Base-by-base conservation (phyloP, 2,797 vertebrate species). In the Ptychobarbus kaznakovi region DNA sequence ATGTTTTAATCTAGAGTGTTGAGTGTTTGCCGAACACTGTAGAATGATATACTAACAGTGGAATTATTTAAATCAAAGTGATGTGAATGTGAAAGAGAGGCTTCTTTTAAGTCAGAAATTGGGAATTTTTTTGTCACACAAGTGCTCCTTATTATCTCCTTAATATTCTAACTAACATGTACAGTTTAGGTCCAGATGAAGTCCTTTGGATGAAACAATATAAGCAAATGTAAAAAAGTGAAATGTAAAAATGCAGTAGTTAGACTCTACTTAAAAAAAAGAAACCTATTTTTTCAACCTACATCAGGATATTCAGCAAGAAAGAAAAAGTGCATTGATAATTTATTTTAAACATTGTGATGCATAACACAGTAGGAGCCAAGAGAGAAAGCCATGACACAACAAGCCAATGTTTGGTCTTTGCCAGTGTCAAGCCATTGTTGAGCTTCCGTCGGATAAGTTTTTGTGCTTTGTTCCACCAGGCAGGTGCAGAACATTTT, bases 1-100 rank as follows among this genome's bases (percentile, higher is more conserved):
- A 88, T 88, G 83, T 86, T 85, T 89, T 85, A 86, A 83, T 80
- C 46, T 76, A 77, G 25, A 61, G 68, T 42, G 49, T 58, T 81
- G 46, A 77, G 66, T 75, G 78, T 86, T 87, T 83, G 76, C 44
- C 42, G 70, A 82, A 44, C 42, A 46, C 38, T 28, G 53, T 44
- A 69, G 74, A 38, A 63, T 42, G 58, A n/a, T 70, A 68, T 35
- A 76, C 28, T 61, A 70, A 70, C 25, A 84, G 73, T 70, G 18
- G 20, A 56, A 77, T 70, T 66, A 16, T 80, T 51, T 20, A 28
- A 76, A 32, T 75, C 38, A 38, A 53, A 68, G 61, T 69, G 38
- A 81, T 25, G 69, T 84, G 61, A 81, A 49, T 40, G 20, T 8
- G n/a, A 40, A 40, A 7, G 28, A 9, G 32, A 76, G 11, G 3